phyloP scores from a whole-genome alignment of 1,140 invertebrate species.

The Trypoxylus dichotomus region DNA sequence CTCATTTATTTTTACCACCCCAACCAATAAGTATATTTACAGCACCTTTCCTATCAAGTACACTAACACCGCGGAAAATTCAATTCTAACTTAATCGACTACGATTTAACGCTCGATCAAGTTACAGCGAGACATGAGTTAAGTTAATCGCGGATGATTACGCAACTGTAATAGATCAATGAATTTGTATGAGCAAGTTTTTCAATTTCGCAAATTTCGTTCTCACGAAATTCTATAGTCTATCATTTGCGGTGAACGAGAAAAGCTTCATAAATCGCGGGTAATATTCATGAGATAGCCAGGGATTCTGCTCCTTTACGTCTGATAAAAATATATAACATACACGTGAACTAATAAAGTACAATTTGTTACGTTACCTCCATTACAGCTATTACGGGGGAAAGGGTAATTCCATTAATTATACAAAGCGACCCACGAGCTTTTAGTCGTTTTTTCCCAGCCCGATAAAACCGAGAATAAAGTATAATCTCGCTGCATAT shows the following conservation, averaged over 20 bases:
- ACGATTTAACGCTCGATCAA: background rate
- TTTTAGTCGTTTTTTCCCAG: conserved; percentile 3
- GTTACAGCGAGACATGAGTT: background rate
- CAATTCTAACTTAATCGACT: conserved; percentile 2
- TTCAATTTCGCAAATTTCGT: conserved; percentile 5
- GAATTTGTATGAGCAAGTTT: background rate
- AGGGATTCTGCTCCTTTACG: background rate
- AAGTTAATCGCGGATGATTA: conserved; percentile 13
- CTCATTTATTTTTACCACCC: no score
- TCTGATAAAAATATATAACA: background rate
- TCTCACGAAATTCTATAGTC: background rate
- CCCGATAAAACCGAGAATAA: background rate
- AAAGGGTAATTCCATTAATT: conserved; percentile 16
- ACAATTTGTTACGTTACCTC: conserved; percentile 20
- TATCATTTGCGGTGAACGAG: background rate
- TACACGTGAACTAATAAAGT: conserved; percentile 15
- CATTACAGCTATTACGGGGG: conserved; percentile 6
- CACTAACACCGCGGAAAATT: background rate
- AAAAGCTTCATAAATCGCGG: background rate
- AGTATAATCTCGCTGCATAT: conserved; percentile 1
- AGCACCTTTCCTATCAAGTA: no score
- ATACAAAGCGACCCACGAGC: conserved; percentile 3
- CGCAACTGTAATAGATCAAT: background rate
- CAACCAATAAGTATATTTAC: no score
- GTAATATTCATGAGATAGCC: background rate